Conservation (phyloP, 1,140 invertebrate genomes). For the Sesamia nonagrioides region DNA sequence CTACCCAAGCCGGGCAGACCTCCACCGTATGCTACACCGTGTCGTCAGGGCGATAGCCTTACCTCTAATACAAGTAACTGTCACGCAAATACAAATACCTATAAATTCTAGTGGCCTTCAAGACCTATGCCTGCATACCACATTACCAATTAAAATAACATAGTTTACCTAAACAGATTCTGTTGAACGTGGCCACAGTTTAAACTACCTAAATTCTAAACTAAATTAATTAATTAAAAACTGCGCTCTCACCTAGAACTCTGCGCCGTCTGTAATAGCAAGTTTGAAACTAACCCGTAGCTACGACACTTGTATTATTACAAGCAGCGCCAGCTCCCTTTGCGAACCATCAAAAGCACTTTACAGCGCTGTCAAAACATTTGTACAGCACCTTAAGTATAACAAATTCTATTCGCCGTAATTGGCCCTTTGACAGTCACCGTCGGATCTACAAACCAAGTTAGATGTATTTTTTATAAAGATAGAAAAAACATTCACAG, state of each 20-base stretch:
- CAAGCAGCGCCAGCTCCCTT: not conserved
- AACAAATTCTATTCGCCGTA: conserved; percentile 32
- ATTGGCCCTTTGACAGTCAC: conserved; percentile 49
- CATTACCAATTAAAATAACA: too few relatives aligned
- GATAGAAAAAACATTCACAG: too few relatives aligned
- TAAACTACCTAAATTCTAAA: not conserved
- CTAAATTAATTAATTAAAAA: conserved; percentile 2
- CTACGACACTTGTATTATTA: conserved; percentile 22
- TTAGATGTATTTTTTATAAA: conserved; percentile 24
- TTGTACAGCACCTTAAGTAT: conserved; percentile 25
- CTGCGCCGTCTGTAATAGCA: not conserved
- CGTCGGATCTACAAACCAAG: not conserved
- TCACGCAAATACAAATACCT: too few relatives aligned
- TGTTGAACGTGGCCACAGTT: not conserved
- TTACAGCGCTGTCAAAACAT: conserved; percentile 41
- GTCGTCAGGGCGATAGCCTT: too few relatives aligned
- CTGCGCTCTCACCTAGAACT: not conserved
- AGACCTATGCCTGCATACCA: too few relatives aligned
- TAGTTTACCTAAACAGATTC: not conserved
- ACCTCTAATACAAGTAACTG: too few relatives aligned
- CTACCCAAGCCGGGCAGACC: too few relatives aligned
- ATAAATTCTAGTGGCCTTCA: too few relatives aligned
- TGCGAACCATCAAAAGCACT: conserved; percentile 37
- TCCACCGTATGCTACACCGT: too few relatives aligned
- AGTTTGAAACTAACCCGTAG: conserved; percentile 13